These are phyloP conservation scores for Spongilla lacustris DNA, from an alignment of 37 sponge, comb jelly and placozoan genomes.

Conservation along the genomic window DNA sequence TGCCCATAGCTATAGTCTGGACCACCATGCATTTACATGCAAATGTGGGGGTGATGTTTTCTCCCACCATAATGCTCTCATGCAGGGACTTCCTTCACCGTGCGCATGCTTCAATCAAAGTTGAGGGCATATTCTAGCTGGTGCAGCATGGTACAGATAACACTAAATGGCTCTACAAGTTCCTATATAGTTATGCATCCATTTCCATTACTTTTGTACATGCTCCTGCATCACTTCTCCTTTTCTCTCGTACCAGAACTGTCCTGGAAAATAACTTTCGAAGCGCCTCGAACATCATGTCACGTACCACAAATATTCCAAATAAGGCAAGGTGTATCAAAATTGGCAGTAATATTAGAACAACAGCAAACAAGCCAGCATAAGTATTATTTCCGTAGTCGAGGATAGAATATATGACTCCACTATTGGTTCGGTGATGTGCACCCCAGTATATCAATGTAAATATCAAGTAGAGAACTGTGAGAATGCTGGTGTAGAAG, in stretches of 20 bases:
- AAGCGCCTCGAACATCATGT: constrained; percentile 16
- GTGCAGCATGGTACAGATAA: too few species aligned
- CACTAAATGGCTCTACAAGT: too few species aligned
- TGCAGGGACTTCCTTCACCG: too few species aligned
- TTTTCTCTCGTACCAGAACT: neutral
- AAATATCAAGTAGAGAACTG: constrained; percentile 48
- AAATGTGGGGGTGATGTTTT: too few species aligned
- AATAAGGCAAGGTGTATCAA: constrained; percentile 19
- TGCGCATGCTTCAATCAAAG: too few species aligned
- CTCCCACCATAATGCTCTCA: too few species aligned
- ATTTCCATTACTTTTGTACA: too few species aligned
- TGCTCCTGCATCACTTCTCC: neutral
- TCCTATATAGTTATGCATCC: too few species aligned
- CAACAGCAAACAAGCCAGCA: neutral
- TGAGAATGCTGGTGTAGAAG: constrained; percentile 16
- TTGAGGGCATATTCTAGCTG: too few species aligned
- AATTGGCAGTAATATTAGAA: constrained; percentile 9
- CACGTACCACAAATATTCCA: constrained; percentile 30
- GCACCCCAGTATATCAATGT: constrained; percentile 57
- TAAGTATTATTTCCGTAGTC: constrained; percentile 23
- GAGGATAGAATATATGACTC: constrained; percentile 42
- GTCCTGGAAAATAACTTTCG: neutral
- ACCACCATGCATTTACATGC: too few species aligned
- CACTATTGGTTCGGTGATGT: constrained; percentile 35
- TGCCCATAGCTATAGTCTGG: too few species aligned